These are phyloP conservation scores for Bolborhynchus lineola DNA, from an alignment of 2,113 vertebrate species.

Conservation along the genomic window DNA sequence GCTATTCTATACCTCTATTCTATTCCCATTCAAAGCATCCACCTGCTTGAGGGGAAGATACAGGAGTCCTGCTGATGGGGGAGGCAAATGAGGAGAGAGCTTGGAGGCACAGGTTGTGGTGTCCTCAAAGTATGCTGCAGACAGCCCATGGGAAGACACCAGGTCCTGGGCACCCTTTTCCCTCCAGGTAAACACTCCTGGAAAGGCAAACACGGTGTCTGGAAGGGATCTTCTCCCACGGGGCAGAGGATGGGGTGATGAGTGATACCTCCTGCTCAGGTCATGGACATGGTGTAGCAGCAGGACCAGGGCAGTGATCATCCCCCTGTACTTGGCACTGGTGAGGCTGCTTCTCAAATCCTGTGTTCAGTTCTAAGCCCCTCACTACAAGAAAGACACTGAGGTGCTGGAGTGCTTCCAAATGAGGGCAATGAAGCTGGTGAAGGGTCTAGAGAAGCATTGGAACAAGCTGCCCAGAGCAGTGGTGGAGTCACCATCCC, in stretches of 20 bases:
- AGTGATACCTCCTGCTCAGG: neutral
- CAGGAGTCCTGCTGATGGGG: fast-evolving
- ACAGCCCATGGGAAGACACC: neutral
- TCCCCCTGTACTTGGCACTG: neutral
- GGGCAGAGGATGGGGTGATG: neutral
- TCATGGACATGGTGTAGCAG: neutral
- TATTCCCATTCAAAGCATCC: neutral
- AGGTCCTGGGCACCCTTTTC: neutral
- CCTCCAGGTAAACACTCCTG: neutral
- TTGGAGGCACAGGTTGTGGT: neutral
- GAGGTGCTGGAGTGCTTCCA: neutral
- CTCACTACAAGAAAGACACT: neutral
- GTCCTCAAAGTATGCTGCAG: neutral
- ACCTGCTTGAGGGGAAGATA: neutral
- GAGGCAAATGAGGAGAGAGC: neutral
- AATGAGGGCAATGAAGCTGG: neutral
- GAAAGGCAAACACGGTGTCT: neutral
- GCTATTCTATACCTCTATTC: neutral
- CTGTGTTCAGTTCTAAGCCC: neutral
- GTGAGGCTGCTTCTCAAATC: neutral
- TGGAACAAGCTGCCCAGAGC: neutral
- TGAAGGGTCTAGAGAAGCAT: neutral
- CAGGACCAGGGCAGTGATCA: neutral
- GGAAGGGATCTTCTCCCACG: neutral
- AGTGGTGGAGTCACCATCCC: neutral